Evolutionary conservation across 2,888 invertebrate species (phyloP).

Genomic region (Spicauda simplicius): DNA sequence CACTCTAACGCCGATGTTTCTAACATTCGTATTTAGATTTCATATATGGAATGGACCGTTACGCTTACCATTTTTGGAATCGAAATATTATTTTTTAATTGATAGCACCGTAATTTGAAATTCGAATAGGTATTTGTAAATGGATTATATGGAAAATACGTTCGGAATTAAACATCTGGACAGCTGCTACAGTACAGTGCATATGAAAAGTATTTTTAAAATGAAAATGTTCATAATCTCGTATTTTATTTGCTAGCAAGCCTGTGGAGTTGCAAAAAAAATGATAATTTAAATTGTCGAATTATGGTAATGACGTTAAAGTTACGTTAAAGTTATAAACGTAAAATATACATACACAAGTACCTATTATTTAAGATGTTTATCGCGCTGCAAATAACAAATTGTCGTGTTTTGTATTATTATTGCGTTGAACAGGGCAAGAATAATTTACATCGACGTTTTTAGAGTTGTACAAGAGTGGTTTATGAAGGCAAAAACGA

Average conservation of each 20-base stretch:
- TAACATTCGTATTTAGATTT: constrained; percentile 23
- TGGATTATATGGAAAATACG: not conserved
- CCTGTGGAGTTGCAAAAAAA: too few species aligned
- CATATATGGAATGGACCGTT: constrained; percentile 11
- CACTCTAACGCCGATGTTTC: constrained; percentile 11
- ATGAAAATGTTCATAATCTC: not conserved
- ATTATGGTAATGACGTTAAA: too few species aligned
- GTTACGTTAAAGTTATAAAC: too few species aligned
- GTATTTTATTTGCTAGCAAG: too few species aligned
- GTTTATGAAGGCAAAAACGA: constrained; percentile 15
- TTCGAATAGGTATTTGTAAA: not conserved
- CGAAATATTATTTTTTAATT: constrained; percentile 1
- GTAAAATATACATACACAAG: too few species aligned
- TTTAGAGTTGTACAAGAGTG: constrained; percentile 6
- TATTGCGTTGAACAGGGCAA: constrained; percentile 5
- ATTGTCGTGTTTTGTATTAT: constrained; percentile 2
- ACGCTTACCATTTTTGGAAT: not conserved
- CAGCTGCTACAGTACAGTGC: too few species aligned
- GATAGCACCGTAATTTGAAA: constrained; percentile 1
- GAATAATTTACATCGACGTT: constrained; percentile 21
- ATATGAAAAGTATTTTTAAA: not conserved
- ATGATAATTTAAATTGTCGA: too few species aligned
- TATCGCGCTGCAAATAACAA: not conserved
- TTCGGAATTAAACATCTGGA: constrained; percentile 3
- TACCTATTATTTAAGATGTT: not conserved